Base-by-base conservation (phyloP, 2,113 vertebrate species). In the Tyto alba region DNA sequence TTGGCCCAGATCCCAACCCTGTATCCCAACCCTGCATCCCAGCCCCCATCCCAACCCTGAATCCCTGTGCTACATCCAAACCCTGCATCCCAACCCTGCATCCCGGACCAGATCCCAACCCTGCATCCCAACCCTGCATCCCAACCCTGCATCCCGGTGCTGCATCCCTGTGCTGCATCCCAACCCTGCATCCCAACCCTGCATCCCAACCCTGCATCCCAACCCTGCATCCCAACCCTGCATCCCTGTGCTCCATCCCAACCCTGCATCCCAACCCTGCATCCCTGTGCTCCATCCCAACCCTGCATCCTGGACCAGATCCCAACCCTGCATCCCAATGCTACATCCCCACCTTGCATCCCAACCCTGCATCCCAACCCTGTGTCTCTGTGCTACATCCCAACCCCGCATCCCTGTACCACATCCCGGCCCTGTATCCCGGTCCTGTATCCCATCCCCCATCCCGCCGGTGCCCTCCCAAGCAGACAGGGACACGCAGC, bases 331-430 rank as follows among this genome's bases (percentile, higher is more conserved):
- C 12, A 38, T 32, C 25, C n/a, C 23, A 18, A 0, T 11, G 11
- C 25, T 5, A 7, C 9, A 36, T 27, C 45, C 64, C 16, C 7
- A 0, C 10, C 5, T 23, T 9, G 2, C 7, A 80, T 41, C 47
- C 38, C 30, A 10, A 0, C 1, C 2, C 16, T 60, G 6, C n/a
- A 59, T 55, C 63, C 41, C 16, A 11, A 0, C 1, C 1, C 18
- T 30, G 5, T 4, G 20, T 40, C 55, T 23, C 13, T 13, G 1
- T 25, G 7, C 20, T 3, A 0, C 25, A 59, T 38, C 34, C 34
- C 14, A 15, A 0, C 8, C 16, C 13, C 19, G 2, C 22, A 15
- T 36, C 30, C 38, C 21, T 2, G 2, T 21, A 4, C 32, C 15
- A 3, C 6, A 36, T 50, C 57, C 55, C 17, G 13, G 1, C 7